Evolutionary conservation across 2,888 invertebrate species (phyloP).

Genomic region (Eilema caniola): DNA sequence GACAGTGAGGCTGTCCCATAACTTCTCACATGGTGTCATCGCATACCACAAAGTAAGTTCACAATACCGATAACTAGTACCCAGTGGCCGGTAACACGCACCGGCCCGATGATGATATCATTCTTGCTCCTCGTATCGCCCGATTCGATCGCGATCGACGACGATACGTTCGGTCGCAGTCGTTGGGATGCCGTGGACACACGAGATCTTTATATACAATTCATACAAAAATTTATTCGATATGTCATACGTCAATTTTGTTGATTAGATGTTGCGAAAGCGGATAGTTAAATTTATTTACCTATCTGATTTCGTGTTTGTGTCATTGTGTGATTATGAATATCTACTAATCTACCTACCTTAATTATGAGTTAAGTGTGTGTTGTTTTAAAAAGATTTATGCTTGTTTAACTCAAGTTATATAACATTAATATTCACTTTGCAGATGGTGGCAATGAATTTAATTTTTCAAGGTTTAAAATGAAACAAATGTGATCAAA

Average conservation of each 20-base stretch:
- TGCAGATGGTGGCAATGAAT: too few species aligned
- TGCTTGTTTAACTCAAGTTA: too few species aligned
- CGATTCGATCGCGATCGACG: constrained; percentile 64
- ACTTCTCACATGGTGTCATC: constrained; percentile 42
- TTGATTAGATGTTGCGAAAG: constrained; percentile 64
- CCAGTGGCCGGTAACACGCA: constrained; percentile 54
- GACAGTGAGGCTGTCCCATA: constrained; percentile 47
- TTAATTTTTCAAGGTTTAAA: too few species aligned
- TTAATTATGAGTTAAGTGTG: background rate
- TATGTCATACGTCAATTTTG: constrained; percentile 72
- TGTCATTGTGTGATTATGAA: background rate
- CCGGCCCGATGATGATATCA: constrained; percentile 67
- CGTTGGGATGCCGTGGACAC: constrained; percentile 59
- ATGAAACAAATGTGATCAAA: too few species aligned
- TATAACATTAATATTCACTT: too few species aligned
- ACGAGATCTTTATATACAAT: constrained; percentile 67
- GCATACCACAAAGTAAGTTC: constrained; percentile 50
- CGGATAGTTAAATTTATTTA: constrained; percentile 43
- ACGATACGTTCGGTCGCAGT: constrained; percentile 63
- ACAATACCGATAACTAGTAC: constrained; percentile 52
- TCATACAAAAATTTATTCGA: constrained; percentile 70
- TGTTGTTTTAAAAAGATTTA: background rate
- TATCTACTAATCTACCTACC: background rate
- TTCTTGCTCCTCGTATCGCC: constrained; percentile 64
- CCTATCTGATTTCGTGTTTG: constrained; percentile 4